Evolutionary conservation across 2,888 invertebrate species (phyloP).

Genomic region (Drosophila hamatofila): DNA sequence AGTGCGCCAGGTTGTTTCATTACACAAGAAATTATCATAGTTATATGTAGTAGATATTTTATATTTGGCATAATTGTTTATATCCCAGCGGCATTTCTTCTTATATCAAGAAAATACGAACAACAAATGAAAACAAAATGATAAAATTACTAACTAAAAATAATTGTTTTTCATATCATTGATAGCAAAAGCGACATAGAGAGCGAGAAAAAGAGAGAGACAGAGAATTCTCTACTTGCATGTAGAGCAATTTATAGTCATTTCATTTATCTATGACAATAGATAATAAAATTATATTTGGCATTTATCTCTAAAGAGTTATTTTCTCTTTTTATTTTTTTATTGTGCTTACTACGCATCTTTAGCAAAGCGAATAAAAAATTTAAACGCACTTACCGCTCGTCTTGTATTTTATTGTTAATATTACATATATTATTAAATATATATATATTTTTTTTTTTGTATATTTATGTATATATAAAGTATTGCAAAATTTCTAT

Average conservation of each 20-base stretch:
- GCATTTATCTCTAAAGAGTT: constrained; percentile 8
- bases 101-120: constrained; percentile 13
- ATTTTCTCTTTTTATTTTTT: constrained; percentile 5
- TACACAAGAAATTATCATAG: constrained; percentile 13
- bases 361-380: constrained; percentile 49
- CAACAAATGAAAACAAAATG: neutral
- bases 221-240: constrained; percentile 14
- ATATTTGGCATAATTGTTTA: constrained; percentile 14
- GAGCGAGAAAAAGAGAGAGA: constrained; percentile 13
- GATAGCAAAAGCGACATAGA: constrained; percentile 51
- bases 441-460: neutral
- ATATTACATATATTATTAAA: neutral
- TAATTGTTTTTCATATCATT: constrained; percentile 29
- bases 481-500: constrained; percentile 35
- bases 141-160: constrained; percentile 22
- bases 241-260: constrained; percentile 12
- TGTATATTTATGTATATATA: constrained; percentile 1
- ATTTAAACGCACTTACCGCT: constrained; percentile 60
- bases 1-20: constrained; percentile 28
- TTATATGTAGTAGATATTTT: neutral
- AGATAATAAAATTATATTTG: neutral
- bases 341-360: constrained; percentile 33
- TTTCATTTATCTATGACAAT: constrained; percentile 5
- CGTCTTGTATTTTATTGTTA: constrained; percentile 17
- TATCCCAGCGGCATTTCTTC: constrained; percentile 27